Percentiles rank a stretch among this genome's conserved stretches.
Evolutionary conservation across 1,140 invertebrate species (phyloP).

Genomic region (Grapholita molesta): DNA sequence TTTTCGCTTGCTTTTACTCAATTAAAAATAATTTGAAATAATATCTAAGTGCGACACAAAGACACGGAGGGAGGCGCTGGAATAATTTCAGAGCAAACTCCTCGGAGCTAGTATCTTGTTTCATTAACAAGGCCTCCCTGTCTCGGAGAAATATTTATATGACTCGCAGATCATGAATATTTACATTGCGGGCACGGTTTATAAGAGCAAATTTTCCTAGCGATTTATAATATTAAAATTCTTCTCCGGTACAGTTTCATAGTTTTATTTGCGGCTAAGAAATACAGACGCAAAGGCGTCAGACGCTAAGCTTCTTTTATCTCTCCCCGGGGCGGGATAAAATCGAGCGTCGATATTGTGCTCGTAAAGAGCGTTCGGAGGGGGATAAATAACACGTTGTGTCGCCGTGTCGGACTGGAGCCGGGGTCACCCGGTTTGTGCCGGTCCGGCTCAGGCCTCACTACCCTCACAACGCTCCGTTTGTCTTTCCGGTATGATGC

Average conservation of each 20-base stretch:
- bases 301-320: conserved; percentile 45
- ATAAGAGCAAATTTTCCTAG: conserved; percentile 45
- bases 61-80: conserved; percentile 45
- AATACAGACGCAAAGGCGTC: conserved; percentile 21
- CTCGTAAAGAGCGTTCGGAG: conserved; percentile 52
- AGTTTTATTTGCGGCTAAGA: conserved; percentile 37
- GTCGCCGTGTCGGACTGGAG: conserved; percentile 30
- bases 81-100: conserved; percentile 60
- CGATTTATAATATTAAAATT: conserved; percentile 27
- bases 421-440: neutral
- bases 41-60: conserved; percentile 60
- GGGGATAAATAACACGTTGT: conserved; percentile 54
- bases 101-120: conserved; percentile 68
- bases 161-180: conserved; percentile 63
- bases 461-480: neutral
- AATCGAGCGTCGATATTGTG: conserved; percentile 59
- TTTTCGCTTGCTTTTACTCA: conserved; percentile 69
- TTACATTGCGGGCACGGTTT: conserved; percentile 42
- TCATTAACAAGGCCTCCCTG: conserved; percentile 55
- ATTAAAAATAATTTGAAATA: conserved; percentile 76
- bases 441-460: neutral
- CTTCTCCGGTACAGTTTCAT: conserved; percentile 40
- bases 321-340: conserved; percentile 50
- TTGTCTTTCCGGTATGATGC: neutral
- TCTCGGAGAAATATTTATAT: conserved; percentile 62